These are phyloP conservation scores for Bellardia pandia DNA, from an alignment of 2,888 invertebrate species.

Conservation along the genomic window DNA sequence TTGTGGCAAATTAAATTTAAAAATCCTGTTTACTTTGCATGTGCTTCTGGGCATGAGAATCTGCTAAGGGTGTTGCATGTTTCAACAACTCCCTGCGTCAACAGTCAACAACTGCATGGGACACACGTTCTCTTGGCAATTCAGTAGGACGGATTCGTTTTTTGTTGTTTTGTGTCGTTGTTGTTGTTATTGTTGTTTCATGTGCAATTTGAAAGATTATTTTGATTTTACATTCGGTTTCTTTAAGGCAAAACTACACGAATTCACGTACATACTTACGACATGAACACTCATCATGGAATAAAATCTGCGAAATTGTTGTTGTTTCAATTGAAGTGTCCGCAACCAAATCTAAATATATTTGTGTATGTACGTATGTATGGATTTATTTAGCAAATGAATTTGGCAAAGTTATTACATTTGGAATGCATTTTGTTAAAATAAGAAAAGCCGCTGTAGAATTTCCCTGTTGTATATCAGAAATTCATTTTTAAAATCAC, in stretches of 20 bases:
- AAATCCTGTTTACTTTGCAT: constrained; percentile 71
- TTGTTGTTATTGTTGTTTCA: constrained; percentile 41
- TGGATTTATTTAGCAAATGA: neutral
- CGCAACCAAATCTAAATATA: constrained; percentile 22
- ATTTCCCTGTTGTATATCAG: too few species aligned
- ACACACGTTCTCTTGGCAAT: constrained; percentile 63
- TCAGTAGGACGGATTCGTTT: constrained; percentile 48
- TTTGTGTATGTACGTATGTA: neutral
- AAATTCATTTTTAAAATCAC: too few species aligned
- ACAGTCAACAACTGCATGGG: constrained; percentile 53
- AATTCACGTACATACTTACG: constrained; percentile 64
- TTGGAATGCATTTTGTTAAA: too few species aligned
- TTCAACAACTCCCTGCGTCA: constrained; percentile 65
- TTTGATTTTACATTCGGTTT: constrained; percentile 67
- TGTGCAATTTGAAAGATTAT: constrained; percentile 65
- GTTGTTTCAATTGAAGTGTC: constrained; percentile 51
- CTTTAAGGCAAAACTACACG: constrained; percentile 66
- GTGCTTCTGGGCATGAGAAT: constrained; percentile 72
- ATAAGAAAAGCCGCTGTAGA: too few species aligned
- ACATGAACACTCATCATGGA: constrained; percentile 64
- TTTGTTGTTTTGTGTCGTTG: constrained; percentile 24
- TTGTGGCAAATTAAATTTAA: constrained; percentile 73
- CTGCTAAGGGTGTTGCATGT: constrained; percentile 71
- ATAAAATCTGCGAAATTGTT: constrained; percentile 53
- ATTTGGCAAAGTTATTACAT: too few species aligned